Evolutionary conservation across 37 sponge, comb jelly and placozoan genomes (phyloP).

Genomic region (Spongia lamella): DNA sequence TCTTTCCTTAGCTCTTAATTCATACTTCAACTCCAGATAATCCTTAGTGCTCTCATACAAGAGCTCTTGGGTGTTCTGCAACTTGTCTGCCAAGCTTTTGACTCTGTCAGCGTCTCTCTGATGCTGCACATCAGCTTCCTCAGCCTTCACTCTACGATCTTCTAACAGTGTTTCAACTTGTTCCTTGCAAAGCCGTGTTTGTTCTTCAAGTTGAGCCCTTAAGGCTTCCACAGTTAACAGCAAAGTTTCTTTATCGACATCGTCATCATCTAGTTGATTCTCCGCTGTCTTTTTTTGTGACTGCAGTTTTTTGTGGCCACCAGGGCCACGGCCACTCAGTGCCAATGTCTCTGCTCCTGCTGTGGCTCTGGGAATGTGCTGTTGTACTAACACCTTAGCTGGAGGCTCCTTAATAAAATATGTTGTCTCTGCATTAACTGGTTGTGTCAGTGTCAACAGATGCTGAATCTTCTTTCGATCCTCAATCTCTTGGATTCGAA

Average conservation of each 20-base stretch:
- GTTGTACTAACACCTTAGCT: slow-evolving; percentile 40
- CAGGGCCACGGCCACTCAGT: background rate
- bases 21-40: slow-evolving; percentile 92
- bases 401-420: slow-evolving; percentile 81
- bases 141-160: slow-evolving; percentile 74
- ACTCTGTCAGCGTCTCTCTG: slow-evolving; percentile 76
- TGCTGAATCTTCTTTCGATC: slow-evolving; percentile 94
- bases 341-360: slow-evolving; percentile 2
- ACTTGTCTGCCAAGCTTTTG: slow-evolving; percentile 67
- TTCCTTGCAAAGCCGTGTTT: slow-evolving; percentile 86
- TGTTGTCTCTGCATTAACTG: slow-evolving; percentile 54
- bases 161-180: slow-evolving; percentile 92
- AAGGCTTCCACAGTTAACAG: slow-evolving; percentile 83
- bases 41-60: slow-evolving; percentile 97
- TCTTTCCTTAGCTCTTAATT: slow-evolving; percentile 81
- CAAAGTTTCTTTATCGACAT: slow-evolving; percentile 58
- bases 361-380: slow-evolving; percentile 9
- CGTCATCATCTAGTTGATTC: background rate
- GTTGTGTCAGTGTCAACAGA: slow-evolving; percentile 81
- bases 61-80: slow-evolving; percentile 85
- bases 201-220: slow-evolving; percentile 92
- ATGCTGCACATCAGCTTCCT: slow-evolving; percentile 70
- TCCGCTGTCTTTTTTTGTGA: background rate
- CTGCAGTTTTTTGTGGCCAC: background rate
- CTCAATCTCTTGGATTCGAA: slow-evolving; percentile 92